Evolutionary conservation across 2,113 vertebrate species (phyloP).

Genomic region (Telmatochromis brachygnathus): DNA sequence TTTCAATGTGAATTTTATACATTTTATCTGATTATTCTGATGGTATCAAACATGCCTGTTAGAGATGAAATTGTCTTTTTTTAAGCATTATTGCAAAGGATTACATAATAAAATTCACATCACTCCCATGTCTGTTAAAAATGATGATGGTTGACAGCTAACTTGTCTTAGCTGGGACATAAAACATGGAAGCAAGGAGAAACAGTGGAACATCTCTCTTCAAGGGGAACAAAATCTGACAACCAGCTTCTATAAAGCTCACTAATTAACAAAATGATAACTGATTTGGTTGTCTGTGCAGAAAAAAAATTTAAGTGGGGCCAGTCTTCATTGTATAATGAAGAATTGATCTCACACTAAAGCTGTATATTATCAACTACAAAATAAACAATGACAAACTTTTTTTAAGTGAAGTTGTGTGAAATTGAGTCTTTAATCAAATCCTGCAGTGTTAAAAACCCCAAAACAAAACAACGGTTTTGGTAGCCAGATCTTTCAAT

Average conservation of each 20-base stretch:
- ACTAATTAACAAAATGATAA: background rate
- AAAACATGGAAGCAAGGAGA: background rate
- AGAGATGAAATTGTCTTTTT: background rate
- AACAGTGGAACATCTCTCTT: background rate
- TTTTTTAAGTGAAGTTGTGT: background rate
- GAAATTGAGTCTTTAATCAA: background rate
- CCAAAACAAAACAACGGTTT: background rate
- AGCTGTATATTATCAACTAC: background rate
- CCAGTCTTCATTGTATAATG: background rate
- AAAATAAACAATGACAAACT: background rate
- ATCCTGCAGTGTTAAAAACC: background rate
- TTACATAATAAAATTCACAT: background rate
- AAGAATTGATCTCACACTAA: background rate
- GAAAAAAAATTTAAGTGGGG: background rate
- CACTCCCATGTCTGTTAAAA: background rate
- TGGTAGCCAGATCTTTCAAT: background rate
- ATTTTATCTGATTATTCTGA: background rate
- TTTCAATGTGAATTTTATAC: background rate
- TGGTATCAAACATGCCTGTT: background rate
- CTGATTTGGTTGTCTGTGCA: background rate
- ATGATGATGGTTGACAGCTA: background rate
- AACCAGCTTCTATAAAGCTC: background rate
- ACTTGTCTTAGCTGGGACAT: background rate
- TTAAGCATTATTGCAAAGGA: background rate
- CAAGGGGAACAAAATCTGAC: background rate